A percentile compares a stretch with the other conserved stretches of the same genome.
Evolutionary conservation across 1,140 invertebrate species (phyloP).

Genomic region (Caligus rogercresseyi): DNA sequence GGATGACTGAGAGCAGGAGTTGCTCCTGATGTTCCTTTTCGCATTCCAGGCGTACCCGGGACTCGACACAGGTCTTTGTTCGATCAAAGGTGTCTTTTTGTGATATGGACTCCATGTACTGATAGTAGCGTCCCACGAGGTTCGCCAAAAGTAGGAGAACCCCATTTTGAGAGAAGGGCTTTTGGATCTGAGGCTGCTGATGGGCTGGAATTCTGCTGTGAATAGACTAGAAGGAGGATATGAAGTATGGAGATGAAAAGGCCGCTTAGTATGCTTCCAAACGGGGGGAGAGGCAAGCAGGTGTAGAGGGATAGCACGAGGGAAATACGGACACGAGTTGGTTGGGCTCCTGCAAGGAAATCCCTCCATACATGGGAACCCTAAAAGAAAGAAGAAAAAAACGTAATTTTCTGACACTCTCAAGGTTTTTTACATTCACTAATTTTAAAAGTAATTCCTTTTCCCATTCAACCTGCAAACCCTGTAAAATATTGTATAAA

Average conservation of each 20-base stretch:
- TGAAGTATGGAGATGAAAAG: neutral
- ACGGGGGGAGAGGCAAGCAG: conserved; percentile 4
- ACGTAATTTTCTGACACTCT: neutral
- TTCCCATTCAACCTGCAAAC: neutral
- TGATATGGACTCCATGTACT: neutral
- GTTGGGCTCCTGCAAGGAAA: neutral
- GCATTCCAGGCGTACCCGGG: conserved; percentile 73
- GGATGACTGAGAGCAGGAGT: conserved; percentile 72
- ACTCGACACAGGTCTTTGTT: conserved; percentile 36
- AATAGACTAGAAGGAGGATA: neutral
- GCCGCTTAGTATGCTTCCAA: neutral
- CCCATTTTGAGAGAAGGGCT: conserved; percentile 5
- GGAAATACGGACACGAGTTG: conserved; percentile 7
- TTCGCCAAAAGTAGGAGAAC: conserved; percentile 5
- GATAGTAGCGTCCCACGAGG: conserved; percentile 8
- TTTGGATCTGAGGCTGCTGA: neutral
- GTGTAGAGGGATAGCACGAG: conserved; percentile 12
- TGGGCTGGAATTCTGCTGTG: neutral
- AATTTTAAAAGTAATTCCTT: neutral
- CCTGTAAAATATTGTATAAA: neutral
- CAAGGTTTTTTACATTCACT: too few relatives aligned
- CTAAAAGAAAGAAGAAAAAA: neutral
- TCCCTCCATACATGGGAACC: neutral
- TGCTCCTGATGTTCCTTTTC: conserved; percentile 78
- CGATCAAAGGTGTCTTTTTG: conserved; percentile 8